These are phyloP conservation scores for Cantharis lateralis DNA, from an alignment of 2,888 invertebrate species.

Conservation along the genomic window DNA sequence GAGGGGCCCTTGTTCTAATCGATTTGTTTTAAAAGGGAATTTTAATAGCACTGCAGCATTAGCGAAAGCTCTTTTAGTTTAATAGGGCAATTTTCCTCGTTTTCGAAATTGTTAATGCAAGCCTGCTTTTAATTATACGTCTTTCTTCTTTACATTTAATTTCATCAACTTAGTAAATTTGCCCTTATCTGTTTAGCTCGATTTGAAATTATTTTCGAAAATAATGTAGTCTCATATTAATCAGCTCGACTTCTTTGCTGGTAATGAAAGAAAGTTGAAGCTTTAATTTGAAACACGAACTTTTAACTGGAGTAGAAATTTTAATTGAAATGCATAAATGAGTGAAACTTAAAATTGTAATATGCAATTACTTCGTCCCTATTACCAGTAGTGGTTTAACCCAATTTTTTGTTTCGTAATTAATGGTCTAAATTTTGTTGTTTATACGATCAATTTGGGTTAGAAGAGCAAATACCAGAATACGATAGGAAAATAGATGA, in stretches of 20 bases:
- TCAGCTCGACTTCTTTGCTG: neutral
- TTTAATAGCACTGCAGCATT: constrained; percentile 7
- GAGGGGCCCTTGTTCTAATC: constrained; percentile 5
- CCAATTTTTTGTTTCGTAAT: neutral
- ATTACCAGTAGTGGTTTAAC: neutral
- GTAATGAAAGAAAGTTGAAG: neutral
- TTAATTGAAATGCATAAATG: neutral
- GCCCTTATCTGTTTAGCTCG: neutral
- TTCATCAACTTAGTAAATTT: neutral
- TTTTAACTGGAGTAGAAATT: neutral
- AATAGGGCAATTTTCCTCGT: constrained; percentile 3
- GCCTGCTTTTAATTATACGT: neutral
- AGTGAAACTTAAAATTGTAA: neutral
- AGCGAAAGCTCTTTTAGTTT: constrained; percentile 3
- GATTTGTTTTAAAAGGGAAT: constrained; percentile 12
- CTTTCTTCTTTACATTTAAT: neutral
- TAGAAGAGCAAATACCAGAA: neutral
- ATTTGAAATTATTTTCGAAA: neutral
- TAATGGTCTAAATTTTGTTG: neutral
- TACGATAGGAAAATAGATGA: neutral
- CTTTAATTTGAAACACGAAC: neutral
- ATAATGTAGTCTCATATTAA: neutral
- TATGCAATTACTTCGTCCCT: neutral
- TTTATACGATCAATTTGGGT: neutral
- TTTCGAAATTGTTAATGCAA: constrained; percentile 1